A percentile compares a stretch with the other conserved stretches of the same genome.
These are phyloP conservation scores for Rhinoptilus africanus DNA, from an alignment of 2,113 vertebrate species.

Conservation along the genomic window DNA sequence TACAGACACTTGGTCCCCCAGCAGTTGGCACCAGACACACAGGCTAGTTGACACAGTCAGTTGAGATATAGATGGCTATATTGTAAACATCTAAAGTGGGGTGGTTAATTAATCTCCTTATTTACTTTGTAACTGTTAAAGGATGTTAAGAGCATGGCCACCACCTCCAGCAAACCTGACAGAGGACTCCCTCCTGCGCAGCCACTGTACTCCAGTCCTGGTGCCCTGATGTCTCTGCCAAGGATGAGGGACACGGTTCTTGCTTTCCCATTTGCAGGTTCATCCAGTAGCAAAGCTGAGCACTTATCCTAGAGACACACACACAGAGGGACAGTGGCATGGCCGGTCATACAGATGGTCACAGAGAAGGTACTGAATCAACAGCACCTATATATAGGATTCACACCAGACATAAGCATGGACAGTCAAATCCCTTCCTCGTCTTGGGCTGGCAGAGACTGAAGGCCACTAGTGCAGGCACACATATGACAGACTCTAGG, in stretches of 20 bases:
- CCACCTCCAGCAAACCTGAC: not conserved
- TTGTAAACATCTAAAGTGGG: not conserved
- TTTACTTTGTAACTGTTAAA: not conserved
- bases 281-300: not conserved
- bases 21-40: not conserved
- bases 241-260: not conserved
- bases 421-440: not conserved
- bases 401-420: not conserved
- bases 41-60: not conserved
- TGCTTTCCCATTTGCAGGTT: not conserved
- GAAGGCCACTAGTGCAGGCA: not conserved
- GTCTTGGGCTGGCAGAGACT: not conserved
- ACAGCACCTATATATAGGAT: not conserved
- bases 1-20: not conserved
- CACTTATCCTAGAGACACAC: not conserved
- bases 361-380: not conserved
- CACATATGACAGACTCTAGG: no score
- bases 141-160: accelerated
- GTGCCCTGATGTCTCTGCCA: not conserved
- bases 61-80: not conserved
- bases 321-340: not conserved
- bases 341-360: not conserved
- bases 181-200: not conserved
- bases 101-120: not conserved
- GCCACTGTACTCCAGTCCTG: not conserved